A percentile compares a stretch with the other conserved stretches of the same genome.
Conservation (phyloP, 2,113 vertebrate genomes). For the Hippoglossus stenolepis region DNA sequence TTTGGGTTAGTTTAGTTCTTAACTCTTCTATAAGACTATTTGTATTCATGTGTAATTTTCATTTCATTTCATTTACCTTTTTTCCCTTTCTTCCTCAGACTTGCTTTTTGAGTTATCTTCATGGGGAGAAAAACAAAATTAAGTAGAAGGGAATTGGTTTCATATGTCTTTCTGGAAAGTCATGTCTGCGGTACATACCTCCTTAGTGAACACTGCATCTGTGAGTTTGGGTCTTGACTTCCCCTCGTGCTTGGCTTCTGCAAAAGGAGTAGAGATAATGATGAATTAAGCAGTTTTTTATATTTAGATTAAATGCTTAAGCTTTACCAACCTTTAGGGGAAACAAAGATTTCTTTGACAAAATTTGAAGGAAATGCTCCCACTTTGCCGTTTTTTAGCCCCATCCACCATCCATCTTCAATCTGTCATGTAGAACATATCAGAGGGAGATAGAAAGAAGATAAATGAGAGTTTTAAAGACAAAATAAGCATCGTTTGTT, state of each 20-base stretch:
- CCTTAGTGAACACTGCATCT: conserved; percentile 77
- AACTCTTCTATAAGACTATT: not conserved
- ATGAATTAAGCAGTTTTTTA: not conserved
- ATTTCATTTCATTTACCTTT: conserved; percentile 60
- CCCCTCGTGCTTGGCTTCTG: conserved; percentile 75
- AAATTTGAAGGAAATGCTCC: conserved; percentile 94
- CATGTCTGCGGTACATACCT: conserved; percentile 48
- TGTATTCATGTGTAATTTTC: not conserved
- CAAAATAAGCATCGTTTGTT: not conserved
- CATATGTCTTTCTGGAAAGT: not conserved
- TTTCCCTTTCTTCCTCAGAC: conserved; percentile 73
- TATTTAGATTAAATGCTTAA: not conserved
- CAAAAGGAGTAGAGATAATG: not conserved
- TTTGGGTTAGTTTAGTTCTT: not conserved
- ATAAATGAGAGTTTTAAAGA: not conserved
- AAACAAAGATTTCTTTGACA: conserved; percentile 85
- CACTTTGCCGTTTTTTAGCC: conserved; percentile 84
- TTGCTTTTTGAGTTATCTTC: conserved; percentile 70
- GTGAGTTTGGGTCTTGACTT: conserved; percentile 82
- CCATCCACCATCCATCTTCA: conserved; percentile 94
- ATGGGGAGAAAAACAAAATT: conserved; percentile 27
- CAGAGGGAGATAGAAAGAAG: not conserved
- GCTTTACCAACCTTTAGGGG: conserved; percentile 74
- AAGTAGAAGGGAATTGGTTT: not conserved
- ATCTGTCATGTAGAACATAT: conserved; percentile 75